These are phyloP conservation scores for Dermolepida albohirtum DNA, from an alignment of 2,888 invertebrate genomes.

Conservation along the genomic window DNA sequence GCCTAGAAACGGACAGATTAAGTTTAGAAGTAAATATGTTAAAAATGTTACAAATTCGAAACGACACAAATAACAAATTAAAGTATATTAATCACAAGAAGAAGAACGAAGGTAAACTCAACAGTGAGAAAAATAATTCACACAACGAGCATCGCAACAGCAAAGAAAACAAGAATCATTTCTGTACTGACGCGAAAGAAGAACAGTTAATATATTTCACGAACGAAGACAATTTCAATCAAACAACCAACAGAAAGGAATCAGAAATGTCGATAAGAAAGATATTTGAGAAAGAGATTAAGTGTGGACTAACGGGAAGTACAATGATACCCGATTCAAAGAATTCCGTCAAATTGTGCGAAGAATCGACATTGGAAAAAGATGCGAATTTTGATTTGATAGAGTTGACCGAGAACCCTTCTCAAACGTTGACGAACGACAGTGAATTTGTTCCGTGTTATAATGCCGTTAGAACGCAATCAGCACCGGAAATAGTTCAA, in stretches of 20 bases:
- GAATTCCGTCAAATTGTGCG: background rate
- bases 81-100: slow-evolving; percentile 49
- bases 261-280: slow-evolving; percentile 26
- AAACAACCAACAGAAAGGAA: slow-evolving; percentile 10
- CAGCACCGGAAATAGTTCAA: slow-evolving; percentile 52
- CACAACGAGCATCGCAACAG: background rate
- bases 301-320: slow-evolving; percentile 9
- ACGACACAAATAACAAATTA: slow-evolving; percentile 57
- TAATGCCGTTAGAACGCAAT: slow-evolving; percentile 48
- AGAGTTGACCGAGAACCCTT: slow-evolving; percentile 38
- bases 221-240: slow-evolving; percentile 7
- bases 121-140: slow-evolving; percentile 2
- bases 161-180: slow-evolving; percentile 2
- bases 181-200: background rate
- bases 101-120: background rate
- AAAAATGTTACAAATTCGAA: slow-evolving; percentile 54
- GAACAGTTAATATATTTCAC: slow-evolving; percentile 28
- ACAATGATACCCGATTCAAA: background rate
- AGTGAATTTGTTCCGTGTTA: slow-evolving; percentile 37
- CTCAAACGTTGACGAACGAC: slow-evolving; percentile 39
- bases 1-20: slow-evolving; percentile 60
- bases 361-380: background rate
- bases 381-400: slow-evolving; percentile 34
- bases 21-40: slow-evolving; percentile 55
- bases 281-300: slow-evolving; percentile 28